Conservation (phyloP, 2,113 vertebrate genomes). For the Eudyptes chrysolophus region DNA sequence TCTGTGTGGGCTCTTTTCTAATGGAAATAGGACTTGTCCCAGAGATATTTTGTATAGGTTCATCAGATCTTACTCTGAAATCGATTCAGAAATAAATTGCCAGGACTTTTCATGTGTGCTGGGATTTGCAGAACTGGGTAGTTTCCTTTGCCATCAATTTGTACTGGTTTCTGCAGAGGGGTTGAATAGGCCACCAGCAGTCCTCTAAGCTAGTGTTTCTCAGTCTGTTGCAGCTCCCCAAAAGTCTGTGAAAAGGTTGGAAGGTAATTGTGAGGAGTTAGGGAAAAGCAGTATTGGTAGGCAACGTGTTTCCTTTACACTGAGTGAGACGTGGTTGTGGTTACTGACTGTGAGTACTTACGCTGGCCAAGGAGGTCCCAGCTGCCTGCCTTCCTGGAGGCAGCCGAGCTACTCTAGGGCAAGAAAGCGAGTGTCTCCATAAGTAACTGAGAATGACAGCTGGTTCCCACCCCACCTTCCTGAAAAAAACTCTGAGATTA, state of each 20-base stretch:
- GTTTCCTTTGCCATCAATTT: not conserved
- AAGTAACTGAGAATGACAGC: not conserved
- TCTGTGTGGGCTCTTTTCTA: not conserved
- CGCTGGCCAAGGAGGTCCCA: not conserved
- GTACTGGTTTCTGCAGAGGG: not conserved
- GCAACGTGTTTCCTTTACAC: not conserved
- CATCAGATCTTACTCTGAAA: not conserved
- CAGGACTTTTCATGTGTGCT: not conserved
- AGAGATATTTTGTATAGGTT: not conserved
- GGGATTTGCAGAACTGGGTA: not conserved
- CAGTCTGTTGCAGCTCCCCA: not conserved
- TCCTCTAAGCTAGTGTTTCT: not conserved
- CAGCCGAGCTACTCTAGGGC: not conserved
- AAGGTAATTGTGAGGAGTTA: not conserved
- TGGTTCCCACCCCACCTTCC: not conserved
- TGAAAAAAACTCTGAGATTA: not conserved
- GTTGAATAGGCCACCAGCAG: not conserved
- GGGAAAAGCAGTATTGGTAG: not conserved
- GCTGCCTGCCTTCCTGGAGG: not conserved
- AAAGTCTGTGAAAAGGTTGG: not conserved
- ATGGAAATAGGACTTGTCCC: not conserved
- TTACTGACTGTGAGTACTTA: not conserved
- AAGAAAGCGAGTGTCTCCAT: not conserved
- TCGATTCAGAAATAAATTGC: not conserved
- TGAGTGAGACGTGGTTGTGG: not conserved